Evolutionary conservation across 2,797 vertebrate species (phyloP), one percentile per base, ranked within the genome.

Genomic region (Typhlichthys subterraneus): DNA sequence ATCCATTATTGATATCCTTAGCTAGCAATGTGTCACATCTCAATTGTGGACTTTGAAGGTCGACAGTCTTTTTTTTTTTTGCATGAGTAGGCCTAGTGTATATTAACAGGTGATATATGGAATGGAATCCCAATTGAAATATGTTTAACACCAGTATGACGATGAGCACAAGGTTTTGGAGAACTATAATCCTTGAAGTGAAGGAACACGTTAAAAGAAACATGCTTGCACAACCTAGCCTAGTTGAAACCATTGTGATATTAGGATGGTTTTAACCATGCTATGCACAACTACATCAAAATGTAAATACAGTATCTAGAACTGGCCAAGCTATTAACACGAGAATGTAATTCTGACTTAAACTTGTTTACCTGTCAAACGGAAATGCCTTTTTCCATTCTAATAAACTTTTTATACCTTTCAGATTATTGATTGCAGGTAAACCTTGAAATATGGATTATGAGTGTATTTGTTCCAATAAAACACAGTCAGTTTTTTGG

Each of bases 331-430:
- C 58, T 61, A 12, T 49, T 59, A 67, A 50, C 64, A 52, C 62
- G 56, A 73, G 85, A 90, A 87, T 87, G 85, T 85, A 83, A 71
- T 61, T 73, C 60, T 69, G 70, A 87, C 61, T 66, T 53, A 61
- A 70, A 77, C 71, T 75, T 72, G 83, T 83, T 82, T 80, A 76
- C 76, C 61, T 46, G 56, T 87, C 80, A 31, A 80, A 80, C 79
- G 72, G 77, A 86, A 84, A 83, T 77, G 85, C 78, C 65, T 45
- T 78, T 83, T 77, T 71, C 73, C 67, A 82, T 82, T 87, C 69
- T 56, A 87, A 89, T 87, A 89, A 89, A 88, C 58, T 29, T 87
- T 89, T 90, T 90, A 53, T 89, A 88, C 79, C 64, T 84, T 69
- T 83, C 67, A 31, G 55, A 13, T 72, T n/a, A 46, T 45, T 29